These are phyloP conservation scores for Oscheius sp. DNA, from an alignment of 2,888 invertebrate genomes.

Conservation along the genomic window DNA sequence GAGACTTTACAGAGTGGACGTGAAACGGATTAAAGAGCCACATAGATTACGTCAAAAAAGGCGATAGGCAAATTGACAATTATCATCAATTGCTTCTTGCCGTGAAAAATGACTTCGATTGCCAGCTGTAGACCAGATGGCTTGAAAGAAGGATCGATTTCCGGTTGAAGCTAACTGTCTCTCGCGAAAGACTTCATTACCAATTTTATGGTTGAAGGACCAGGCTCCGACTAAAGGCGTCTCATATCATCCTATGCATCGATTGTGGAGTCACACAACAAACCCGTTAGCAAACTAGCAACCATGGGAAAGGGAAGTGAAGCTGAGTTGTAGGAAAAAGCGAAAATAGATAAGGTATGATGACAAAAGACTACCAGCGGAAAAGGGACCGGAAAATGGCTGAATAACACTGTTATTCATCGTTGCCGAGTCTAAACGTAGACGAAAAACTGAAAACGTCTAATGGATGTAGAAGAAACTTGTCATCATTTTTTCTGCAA, in stretches of 20 bases:
- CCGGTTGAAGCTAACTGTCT: background rate
- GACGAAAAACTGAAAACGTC: no score
- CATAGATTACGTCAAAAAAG: background rate
- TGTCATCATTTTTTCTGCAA: no score
- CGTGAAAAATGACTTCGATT: conserved; percentile 2
- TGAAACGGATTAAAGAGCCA: background rate
- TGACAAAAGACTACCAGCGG: background rate
- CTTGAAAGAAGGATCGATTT: background rate
- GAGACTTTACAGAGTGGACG: background rate
- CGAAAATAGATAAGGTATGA: background rate
- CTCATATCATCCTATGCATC: conserved; percentile 7
- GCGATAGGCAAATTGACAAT: background rate
- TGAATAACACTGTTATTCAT: no score
- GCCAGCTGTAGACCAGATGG: background rate
- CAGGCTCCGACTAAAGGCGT: background rate
- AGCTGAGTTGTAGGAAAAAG: background rate
- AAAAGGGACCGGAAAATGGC: background rate
- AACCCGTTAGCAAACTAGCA: conserved; percentile 1
- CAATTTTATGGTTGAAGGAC: background rate
- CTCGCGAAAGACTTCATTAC: background rate
- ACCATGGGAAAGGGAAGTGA: background rate
- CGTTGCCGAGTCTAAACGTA: no score
- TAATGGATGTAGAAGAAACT: no score
- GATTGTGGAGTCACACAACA: conserved; percentile 20
- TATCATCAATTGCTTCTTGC: background rate